Percentiles rank a stretch among this genome's conserved stretches.
Evolutionary conservation across 2,888 invertebrate species (phyloP).

Genomic region (Drosophila subquinaria): DNA sequence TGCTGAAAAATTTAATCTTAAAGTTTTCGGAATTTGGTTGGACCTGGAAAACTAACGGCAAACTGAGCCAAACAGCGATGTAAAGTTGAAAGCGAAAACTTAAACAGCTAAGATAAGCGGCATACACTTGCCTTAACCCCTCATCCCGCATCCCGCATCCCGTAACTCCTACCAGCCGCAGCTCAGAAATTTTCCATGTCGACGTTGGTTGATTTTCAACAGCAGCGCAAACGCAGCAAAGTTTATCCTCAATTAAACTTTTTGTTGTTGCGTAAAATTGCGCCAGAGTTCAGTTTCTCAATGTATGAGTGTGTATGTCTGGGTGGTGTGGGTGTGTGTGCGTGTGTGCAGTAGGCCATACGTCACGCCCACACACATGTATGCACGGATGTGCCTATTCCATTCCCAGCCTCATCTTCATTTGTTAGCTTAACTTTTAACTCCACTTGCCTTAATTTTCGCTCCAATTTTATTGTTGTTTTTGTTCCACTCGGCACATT

Average conservation of each 20-base stretch:
- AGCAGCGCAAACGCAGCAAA: constrained; percentile 76
- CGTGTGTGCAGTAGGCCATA: constrained; percentile 58
- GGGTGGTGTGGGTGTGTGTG: constrained; percentile 8
- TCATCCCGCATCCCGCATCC: not conserved
- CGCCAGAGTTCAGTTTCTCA: constrained; percentile 57
- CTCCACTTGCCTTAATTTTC: constrained; percentile 76
- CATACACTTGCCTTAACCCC: constrained; percentile 32
- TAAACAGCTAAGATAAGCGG: constrained; percentile 68
- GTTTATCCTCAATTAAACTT: constrained; percentile 79
- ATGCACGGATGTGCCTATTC: constrained; percentile 9
- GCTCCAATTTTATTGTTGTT: constrained; percentile 65
- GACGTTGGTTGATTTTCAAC: constrained; percentile 68
- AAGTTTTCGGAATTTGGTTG: constrained; percentile 25
- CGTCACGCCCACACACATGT: constrained; percentile 42
- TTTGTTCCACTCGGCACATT: constrained; percentile 65
- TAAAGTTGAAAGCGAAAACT: constrained; percentile 71
- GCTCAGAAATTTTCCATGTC: constrained; percentile 53
- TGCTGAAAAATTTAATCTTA: constrained; percentile 43
- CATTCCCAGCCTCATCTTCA: constrained; percentile 52
- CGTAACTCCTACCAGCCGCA: constrained; percentile 5
- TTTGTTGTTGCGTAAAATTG: constrained; percentile 78
- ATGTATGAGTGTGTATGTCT: constrained; percentile 9
- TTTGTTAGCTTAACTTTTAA: constrained; percentile 77
- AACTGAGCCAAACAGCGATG: constrained; percentile 32
- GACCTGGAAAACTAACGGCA: constrained; percentile 19